Evolutionary conservation across 2,797 vertebrate genomes (phyloP), one percentile per base, ranked within the genome.

Genomic region (Myotis pilosus): DNA sequence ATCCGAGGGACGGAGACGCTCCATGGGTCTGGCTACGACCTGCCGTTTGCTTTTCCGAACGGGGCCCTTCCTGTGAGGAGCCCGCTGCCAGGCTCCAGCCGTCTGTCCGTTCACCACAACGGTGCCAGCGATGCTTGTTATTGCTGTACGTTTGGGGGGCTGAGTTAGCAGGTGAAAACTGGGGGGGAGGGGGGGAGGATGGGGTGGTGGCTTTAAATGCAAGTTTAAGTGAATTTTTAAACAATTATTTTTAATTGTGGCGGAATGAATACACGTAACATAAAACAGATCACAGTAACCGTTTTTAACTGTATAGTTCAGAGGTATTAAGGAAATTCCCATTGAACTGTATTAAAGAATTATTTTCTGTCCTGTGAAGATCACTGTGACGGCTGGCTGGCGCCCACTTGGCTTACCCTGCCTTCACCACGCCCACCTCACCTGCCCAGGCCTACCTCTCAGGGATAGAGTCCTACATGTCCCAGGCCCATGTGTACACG

Each of bases 141-240:
- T 1, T 0, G 0, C 51, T 81, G 33, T 23, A 15, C 1, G 0
- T 38, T n/a, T 15, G 15, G 44, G 19, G 44, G 25, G 51, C 22
- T 12, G 49, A 60, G 41, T 4, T 1, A 3, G 57, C 53, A 74
- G 5, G 66, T 60, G 19, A 13, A 38, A 44, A 23, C 17, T 10
- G 23, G 28, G 51, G 9, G 2, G 4, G 0, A 19, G 28, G 51
- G 9, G 2, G 4, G 0, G 0, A 1, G 47, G 12, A 4, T 10
- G 19, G 74, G 17, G 16, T 5, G 25, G 15, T 25, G 10, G 22
- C 82, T 79, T 69, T n/a, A 57, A 47, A 44, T 9, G 11, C 25
- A 66, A 1, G 23, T 6, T 69, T 17, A 64, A 5, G 78, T 62
- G 30, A 84, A 57, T 41, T 49, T 55, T 76, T 1, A 72, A 76